phyloP scores from a whole-genome alignment of 2,113 vertebrate genomes.

The Hippolais icterina region DNA sequence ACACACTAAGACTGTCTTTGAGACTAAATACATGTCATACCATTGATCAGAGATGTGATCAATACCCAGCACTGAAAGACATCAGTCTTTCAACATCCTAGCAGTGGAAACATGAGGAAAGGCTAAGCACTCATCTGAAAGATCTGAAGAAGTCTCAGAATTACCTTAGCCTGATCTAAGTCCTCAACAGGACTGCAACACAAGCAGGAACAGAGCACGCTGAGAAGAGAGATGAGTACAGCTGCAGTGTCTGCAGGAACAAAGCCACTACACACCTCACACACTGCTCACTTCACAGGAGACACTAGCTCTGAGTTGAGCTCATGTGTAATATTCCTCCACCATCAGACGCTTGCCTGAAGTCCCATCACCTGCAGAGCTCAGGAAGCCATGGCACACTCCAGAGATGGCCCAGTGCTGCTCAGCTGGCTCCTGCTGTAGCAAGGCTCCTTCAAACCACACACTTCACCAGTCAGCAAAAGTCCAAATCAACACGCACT shows the following conservation, averaged over 20 bases:
- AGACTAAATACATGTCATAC: background rate
- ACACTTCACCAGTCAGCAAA: background rate
- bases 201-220: background rate
- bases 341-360: background rate
- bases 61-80: background rate
- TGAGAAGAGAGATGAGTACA: background rate
- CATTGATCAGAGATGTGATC: background rate
- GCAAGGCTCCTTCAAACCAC: background rate
- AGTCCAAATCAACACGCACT: background rate
- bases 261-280: background rate
- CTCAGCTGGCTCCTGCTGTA: background rate
- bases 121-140: background rate
- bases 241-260: background rate
- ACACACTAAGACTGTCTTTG: background rate
- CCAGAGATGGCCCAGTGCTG: background rate
- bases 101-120: background rate
- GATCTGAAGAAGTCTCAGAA: background rate
- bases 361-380: background rate
- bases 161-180: background rate
- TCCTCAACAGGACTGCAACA: background rate
- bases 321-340: background rate
- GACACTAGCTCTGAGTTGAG: fast-evolving
- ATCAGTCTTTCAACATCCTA: background rate
- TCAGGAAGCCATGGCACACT: background rate
- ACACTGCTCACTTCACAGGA: background rate